Evolutionary conservation across 2,113 vertebrate genomes (phyloP), one percentile per base, ranked within the genome.

Genomic region (Ptychochromis oligacanthus): DNA sequence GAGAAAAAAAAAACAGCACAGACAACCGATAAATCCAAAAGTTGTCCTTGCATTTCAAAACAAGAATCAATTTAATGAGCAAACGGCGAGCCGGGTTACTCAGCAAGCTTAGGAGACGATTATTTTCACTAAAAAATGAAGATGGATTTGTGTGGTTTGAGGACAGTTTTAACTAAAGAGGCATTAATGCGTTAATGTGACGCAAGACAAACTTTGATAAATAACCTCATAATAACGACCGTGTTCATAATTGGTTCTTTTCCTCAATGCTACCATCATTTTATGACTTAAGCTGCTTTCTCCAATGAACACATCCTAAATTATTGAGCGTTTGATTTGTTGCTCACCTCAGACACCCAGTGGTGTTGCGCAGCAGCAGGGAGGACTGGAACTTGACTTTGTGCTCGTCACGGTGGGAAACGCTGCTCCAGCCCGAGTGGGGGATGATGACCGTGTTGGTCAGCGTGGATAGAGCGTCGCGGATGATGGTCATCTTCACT

Each of bases 401-500:
- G 89, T 97, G 97, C 77, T 99, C 97, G 6, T 99, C 97, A 54
- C 97, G 91, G 95, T 98, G 94, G 84, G 94, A 96, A 54, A 96
- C 94, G 80, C 95, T 97, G 96, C 97, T 99, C 97, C 98, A 99
- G n/a, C 98, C 97, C 0, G 98, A 99, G 89, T 99, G 98, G 4
- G 98, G 98, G 94, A 99, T 97, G 49, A 99, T 96, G 87, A 99
- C 97, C 40, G 97, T 97, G 97, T 95, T 99, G 38, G 98, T 99
- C 57, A 99, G 95, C 0, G 97, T 97, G n/a, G 95, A 95, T 58
- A 99, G 95, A 24, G 98, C 97, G 3, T 99, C 98, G 4, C 97
- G 96, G 64, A 99, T 96, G 95, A 99, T 98, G 88, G 98, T 98
- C 98, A 99, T 99, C 95, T 99, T 99, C 58, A 98, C 98, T 0